Conservation (phyloP, 1,140 invertebrate genomes). For the Oncopodura yosiiana region DNA sequence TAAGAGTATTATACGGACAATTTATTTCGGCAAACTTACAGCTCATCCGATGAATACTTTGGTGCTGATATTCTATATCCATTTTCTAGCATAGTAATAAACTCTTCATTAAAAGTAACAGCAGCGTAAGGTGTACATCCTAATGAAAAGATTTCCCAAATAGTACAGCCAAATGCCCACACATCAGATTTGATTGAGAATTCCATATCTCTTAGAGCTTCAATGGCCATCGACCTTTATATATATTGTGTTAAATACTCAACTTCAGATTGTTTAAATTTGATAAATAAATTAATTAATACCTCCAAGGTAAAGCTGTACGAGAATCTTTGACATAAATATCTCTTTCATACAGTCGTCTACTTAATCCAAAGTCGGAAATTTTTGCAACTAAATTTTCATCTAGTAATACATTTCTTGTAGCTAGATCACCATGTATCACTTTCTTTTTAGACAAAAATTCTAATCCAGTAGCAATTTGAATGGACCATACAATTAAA, state of each 20-base stretch:
- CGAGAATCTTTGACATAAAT: too few relatives aligned
- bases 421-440: background rate
- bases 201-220: constrained; percentile 41
- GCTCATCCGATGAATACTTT: background rate
- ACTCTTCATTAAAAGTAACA: background rate
- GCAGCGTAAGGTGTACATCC: constrained; percentile 34
- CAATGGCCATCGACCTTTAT: constrained; percentile 39
- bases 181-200: constrained; percentile 43
- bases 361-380: background rate
- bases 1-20: too few relatives aligned
- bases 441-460: background rate
- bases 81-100: constrained; percentile 36
- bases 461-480: constrained; percentile 3
- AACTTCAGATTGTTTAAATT: too few relatives aligned
- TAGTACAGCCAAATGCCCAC: constrained; percentile 43
- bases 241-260: too few relatives aligned
- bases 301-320: constrained; percentile 4
- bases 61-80: constrained; percentile 44
- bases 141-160: constrained; percentile 44
- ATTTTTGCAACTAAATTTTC: constrained; percentile 1
- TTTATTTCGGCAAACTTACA: too few relatives aligned
- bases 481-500: background rate
- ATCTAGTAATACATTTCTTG: background rate
- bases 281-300: too few relatives aligned
- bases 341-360: too few relatives aligned